Evolutionary conservation across 2,888 invertebrate species (phyloP), one percentile per base, ranked within the genome.

Genomic region (Torymus texanus): DNA sequence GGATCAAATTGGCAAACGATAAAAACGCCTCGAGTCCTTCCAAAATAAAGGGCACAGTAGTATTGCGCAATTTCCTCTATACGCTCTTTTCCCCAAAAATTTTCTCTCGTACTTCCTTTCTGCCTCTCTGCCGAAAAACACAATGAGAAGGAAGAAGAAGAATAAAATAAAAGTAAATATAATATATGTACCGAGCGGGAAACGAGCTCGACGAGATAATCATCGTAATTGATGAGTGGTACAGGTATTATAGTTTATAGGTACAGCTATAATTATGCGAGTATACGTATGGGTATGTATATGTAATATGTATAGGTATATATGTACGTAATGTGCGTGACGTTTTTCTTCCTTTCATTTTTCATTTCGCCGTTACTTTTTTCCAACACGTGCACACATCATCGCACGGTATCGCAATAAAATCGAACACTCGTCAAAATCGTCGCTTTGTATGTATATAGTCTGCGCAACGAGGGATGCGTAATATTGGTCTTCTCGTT

Each of bases 1-100:
- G 78, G 81, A 81, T 78, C n/a, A 73, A 78, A 68, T 61, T 70
- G 68, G 70, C 70, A 65, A 41, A 56, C 21, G 56, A 62, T 73
- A 73, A 71, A 71, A 68, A 68, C 53, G 18, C 12, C 71, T 65
- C n/a, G 18, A 75, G 62, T 18, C 18, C 14, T 41, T 16, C 2
- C 13, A 16, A 29, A 62, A 67, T 29, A 50, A 71, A 61, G 41
- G 29, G 41, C 41, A 5, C 29, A 29, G 29, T 29, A 29, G 29
- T 4, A 5, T 0, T 8, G 41, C 41, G 41, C 41, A 5, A 41
- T 41, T 41, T 41, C 8, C 8, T 41, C 41, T 41, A 41, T 8
- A 41, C 41, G 41, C 41, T 8, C 8, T 41, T 41, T 41, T 41
- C 10, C 10, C 41, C 41, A 5, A 41, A 41, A 41, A 41, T 8